Evolutionary conservation across 2,797 vertebrate genomes (phyloP), one percentile per base, ranked within the genome.

Genomic region (Sebastes kiyomatsui): DNA sequence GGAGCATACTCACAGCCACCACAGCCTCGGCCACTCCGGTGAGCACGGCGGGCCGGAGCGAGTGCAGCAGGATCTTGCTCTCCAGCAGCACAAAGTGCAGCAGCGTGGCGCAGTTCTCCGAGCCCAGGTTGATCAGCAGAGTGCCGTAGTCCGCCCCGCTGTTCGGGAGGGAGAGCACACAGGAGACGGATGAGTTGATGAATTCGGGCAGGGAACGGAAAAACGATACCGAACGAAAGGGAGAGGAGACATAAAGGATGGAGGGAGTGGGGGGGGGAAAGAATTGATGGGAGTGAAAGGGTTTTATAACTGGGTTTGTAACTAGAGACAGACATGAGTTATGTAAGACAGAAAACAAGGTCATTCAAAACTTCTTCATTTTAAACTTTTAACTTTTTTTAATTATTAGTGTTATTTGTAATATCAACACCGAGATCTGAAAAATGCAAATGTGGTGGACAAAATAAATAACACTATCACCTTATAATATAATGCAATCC

Each of bases 1-100:
- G 59, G 52, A 8, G 46, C 22, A 27, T 38, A 97, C 98, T 98
- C 94, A 99, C 99, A 91, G 98, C 97, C 82, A 97, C 98, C 67
- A 99, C 98, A 16, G 98, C 98, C 95, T 99, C 99, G 4, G 98
- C 98, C 79, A 99, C 96, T 75, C 98, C 97, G 7, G 99, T 99
- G 88, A 99, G 94, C 79, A 99, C 98, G 32, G 97, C 99, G 7
- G 99, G 99, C 80, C 99, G 93, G 38, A 99, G 97, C 11, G 99
- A 99, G 94, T 99, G 99, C 56, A 99, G 95, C 76, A 99, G 96
- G 88, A 99, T 99, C 92, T 99, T 99, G 94, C 90, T 97, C 94
- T 99, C 99, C 87, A 97, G 93, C 72, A 99, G 93, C 55, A 99
- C 96, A 84, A 99, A 98, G 88, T 97, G 96, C 82, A 99, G 95